Conservation (phyloP, 2,888 invertebrate species). For the Rhorus exstirpatorius region DNA sequence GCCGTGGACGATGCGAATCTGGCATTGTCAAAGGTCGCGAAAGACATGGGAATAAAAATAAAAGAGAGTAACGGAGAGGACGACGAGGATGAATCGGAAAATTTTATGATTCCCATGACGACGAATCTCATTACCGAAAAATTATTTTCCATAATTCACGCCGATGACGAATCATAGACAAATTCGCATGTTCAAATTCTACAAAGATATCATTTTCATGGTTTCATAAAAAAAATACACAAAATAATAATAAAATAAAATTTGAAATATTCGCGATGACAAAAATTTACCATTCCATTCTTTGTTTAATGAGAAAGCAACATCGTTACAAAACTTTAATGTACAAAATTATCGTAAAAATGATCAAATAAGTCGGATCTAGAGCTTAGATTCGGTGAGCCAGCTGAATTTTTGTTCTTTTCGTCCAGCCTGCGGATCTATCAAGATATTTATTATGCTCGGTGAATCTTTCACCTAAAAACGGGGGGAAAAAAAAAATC, state of each 20-base stretch:
- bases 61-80: conserved; percentile 25
- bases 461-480: conserved; percentile 90
- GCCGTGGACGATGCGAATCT: conserved; percentile 70
- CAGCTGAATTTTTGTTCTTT: conserved; percentile 97
- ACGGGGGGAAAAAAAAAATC: conserved; percentile 21
- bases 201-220: too few relatives aligned
- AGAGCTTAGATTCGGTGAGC: conserved; percentile 97
- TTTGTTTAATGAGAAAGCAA: too few relatives aligned
- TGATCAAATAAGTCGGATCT: conserved; percentile 78
- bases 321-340: too few relatives aligned
- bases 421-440: conserved; percentile 94
- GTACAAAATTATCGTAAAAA: conserved; percentile 30
- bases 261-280: too few relatives aligned
- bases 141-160: conserved; percentile 58
- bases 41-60: conserved; percentile 62
- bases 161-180: not conserved
- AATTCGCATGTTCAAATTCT: not conserved
- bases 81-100: conserved; percentile 33
- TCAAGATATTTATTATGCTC: conserved; percentile 96
- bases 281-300: too few relatives aligned
- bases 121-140: conserved; percentile 64
- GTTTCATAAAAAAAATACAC: too few relatives aligned
- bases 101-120: conserved; percentile 13
- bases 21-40: conserved; percentile 58
- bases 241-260: too few relatives aligned